Conservation (phyloP, 2,113 vertebrate species). For the Lates calcarifer region DNA sequence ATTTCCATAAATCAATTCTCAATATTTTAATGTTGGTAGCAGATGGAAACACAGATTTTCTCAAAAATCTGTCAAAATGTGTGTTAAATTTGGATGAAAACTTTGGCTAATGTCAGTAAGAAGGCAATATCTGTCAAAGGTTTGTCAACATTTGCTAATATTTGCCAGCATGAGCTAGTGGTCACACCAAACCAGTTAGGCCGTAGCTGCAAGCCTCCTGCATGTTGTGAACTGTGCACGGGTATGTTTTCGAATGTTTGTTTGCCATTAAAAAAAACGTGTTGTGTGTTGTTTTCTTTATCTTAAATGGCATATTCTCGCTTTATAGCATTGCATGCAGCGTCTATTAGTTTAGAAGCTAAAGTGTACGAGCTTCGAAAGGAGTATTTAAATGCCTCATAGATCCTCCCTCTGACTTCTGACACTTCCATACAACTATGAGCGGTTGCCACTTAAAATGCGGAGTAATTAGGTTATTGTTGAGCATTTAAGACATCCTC, state of each 20-base stretch:
- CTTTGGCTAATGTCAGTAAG: too few species aligned
- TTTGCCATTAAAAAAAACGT: not conserved
- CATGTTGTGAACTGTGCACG: not conserved
- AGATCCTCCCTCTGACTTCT: constrained; percentile 18
- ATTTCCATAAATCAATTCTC: too few species aligned
- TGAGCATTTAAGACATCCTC: not conserved
- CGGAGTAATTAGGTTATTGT: not conserved
- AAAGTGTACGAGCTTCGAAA: not conserved
- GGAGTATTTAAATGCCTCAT: constrained; percentile 6
- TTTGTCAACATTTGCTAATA: too few species aligned
- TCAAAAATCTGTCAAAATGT: too few species aligned
- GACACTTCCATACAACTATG: not conserved
- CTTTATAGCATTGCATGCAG: not conserved
- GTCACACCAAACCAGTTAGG: too few species aligned
- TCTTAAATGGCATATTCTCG: not conserved
- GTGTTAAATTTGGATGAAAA: too few species aligned
- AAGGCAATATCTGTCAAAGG: too few species aligned
- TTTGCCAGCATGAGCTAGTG: too few species aligned
- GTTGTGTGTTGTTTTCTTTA: not conserved
- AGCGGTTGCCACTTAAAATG: not conserved
- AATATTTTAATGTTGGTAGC: too few species aligned
- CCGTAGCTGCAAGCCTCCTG: not conserved
- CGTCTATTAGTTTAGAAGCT: rapidly evolving
- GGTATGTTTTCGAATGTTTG: not conserved
- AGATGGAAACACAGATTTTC: too few species aligned